phyloP scores from a whole-genome alignment of 2,888 invertebrate species.

The Mystacides longicornis region DNA sequence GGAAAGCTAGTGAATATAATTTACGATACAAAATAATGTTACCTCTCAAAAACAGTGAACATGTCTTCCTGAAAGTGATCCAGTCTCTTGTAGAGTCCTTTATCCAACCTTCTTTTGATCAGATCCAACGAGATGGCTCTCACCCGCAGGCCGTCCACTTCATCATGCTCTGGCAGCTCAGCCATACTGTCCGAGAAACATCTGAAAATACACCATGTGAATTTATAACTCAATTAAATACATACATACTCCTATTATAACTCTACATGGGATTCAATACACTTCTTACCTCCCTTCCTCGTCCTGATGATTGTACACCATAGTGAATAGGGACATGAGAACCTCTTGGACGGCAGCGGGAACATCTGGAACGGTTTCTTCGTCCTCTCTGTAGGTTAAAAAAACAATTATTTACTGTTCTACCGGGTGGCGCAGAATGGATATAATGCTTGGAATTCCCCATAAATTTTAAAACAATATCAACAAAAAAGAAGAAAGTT shows the following conservation, averaged over 20 bases:
- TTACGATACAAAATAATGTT: too few relatives aligned
- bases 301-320: slow-evolving; percentile 93
- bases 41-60: slow-evolving; percentile 81
- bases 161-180: slow-evolving; percentile 85
- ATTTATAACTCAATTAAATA: too few relatives aligned
- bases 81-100: slow-evolving; percentile 84
- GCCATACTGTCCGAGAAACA: slow-evolving; percentile 95
- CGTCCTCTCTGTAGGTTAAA: slow-evolving; percentile 50
- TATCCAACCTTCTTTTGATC: slow-evolving; percentile 86
- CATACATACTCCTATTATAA: too few relatives aligned
- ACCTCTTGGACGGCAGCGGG: slow-evolving; percentile 85
- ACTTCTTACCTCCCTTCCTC: slow-evolving; percentile 68
- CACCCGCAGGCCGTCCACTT: slow-evolving; percentile 53
- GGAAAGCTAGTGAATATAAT: too few relatives aligned
- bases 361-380: slow-evolving; percentile 85
- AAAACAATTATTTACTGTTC: too few relatives aligned
- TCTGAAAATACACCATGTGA: slow-evolving; percentile 47
- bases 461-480: too few relatives aligned
- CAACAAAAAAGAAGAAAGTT: too few relatives aligned
- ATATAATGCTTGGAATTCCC: too few relatives aligned
- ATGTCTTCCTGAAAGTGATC: slow-evolving; percentile 96
- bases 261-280: too few relatives aligned
- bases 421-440: too few relatives aligned
- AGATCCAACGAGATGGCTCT: slow-evolving; percentile 85
- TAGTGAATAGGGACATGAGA: slow-evolving; percentile 83